Conservation (phyloP, 2,888 invertebrate genomes). For the Ochlodes sylvanus region DNA sequence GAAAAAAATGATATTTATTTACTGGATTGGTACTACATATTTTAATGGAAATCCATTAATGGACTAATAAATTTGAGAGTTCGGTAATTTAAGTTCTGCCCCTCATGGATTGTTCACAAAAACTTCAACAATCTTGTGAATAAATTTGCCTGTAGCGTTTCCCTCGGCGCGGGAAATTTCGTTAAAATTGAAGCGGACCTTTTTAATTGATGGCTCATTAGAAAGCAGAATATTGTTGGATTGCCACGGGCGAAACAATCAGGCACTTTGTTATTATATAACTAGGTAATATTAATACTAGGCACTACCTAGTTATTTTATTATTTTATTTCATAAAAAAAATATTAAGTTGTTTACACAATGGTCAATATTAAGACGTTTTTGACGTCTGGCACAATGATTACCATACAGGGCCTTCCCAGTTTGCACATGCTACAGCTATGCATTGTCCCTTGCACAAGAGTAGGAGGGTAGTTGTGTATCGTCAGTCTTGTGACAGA, state of each 20-base stretch:
- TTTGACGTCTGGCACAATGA: too few relatives aligned
- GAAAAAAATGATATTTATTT: too few relatives aligned
- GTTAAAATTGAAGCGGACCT: slow-evolving; percentile 5
- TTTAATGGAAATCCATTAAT: background rate
- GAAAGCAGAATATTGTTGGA: slow-evolving; percentile 3
- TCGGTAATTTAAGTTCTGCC: slow-evolving; percentile 17
- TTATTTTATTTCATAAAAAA: too few relatives aligned
- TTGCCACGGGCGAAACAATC: background rate
- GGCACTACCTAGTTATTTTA: too few relatives aligned
- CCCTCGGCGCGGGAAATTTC: background rate
- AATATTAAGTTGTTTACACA: too few relatives aligned
- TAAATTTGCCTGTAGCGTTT: slow-evolving; percentile 21
- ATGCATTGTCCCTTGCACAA: too few relatives aligned
- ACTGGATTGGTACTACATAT: background rate
- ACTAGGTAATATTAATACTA: too few relatives aligned
- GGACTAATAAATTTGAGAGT: background rate
- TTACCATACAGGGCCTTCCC: too few relatives aligned
- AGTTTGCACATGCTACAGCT: too few relatives aligned
- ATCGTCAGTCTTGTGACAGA: too few relatives aligned
- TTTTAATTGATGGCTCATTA: slow-evolving; percentile 23
- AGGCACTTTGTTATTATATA: background rate
- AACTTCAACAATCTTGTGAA: slow-evolving; percentile 20
- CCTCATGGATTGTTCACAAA: slow-evolving; percentile 11
- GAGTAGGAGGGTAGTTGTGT: too few relatives aligned
- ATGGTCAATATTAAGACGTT: too few relatives aligned